These are phyloP conservation scores for Sorex fumeus DNA, from an alignment of 2,113 vertebrate genomes.

Conservation along the genomic window DNA sequence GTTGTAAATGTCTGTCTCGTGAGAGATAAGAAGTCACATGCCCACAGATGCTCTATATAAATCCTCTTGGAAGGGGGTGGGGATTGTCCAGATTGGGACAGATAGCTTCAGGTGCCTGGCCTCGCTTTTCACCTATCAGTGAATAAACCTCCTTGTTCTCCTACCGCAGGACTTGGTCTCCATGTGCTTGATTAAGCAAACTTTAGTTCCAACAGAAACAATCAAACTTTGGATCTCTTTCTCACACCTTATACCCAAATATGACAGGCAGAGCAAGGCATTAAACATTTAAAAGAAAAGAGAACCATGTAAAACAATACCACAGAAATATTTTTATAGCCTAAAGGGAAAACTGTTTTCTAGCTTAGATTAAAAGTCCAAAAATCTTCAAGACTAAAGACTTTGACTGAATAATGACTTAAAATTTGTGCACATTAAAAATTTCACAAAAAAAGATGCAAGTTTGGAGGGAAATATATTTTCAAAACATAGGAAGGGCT, in stretches of 20 bases:
- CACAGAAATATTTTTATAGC: constrained; percentile 22
- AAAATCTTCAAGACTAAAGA: neutral
- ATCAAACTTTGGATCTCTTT: neutral
- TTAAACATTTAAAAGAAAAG: neutral
- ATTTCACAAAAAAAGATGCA: constrained; percentile 9
- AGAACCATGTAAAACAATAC: constrained; percentile 26
- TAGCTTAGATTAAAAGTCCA: neutral
- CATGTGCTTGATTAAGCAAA: neutral
- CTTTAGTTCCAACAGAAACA: neutral
- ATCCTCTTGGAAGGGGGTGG: no score
- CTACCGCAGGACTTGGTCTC: no score
- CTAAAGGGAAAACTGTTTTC: constrained; percentile 4
- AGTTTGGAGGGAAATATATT: constrained; percentile 42
- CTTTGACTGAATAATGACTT: constrained; percentile 51
- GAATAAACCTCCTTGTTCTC: no score
- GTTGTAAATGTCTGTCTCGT: no score
- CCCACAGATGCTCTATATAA: no score
- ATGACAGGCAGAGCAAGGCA: neutral
- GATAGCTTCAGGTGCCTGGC: no score
- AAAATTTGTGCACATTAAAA: constrained; percentile 1
- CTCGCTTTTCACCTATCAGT: no score
- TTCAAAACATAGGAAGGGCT: constrained; percentile 14
- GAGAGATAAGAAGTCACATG: no score
- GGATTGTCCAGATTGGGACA: no score
- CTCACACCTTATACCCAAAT: neutral